Evolutionary conservation across 1,140 invertebrate genomes (phyloP).

Genomic region (Scaptomyza graminum): DNA sequence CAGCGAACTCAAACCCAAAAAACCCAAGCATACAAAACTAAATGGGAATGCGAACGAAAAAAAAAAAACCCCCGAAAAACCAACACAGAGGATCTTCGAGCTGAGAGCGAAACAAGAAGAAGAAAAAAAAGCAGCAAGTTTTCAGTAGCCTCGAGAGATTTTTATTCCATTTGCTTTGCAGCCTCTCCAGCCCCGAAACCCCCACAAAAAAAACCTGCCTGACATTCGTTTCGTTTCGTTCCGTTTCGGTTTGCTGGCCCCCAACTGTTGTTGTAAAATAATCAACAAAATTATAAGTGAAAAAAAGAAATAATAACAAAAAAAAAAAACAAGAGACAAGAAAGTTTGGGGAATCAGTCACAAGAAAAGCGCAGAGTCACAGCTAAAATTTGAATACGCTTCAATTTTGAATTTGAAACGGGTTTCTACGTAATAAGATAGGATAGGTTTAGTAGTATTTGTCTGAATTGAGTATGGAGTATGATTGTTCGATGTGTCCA

Average conservation of each 20-base stretch:
- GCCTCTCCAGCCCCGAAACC: background rate
- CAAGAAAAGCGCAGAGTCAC: conserved; percentile 1
- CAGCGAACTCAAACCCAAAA: conserved; percentile 20
- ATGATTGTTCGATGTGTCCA: background rate
- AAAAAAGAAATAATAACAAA: conserved; percentile 67
- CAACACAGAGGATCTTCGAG: background rate
- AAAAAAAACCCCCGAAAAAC: conserved; percentile 3
- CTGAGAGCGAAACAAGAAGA: background rate
- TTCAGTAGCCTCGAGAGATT: conserved; percentile 81
- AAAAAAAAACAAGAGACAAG: conserved; percentile 31
- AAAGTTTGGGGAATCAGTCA: conserved; percentile 21
- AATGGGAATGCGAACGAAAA: conserved; percentile 30
- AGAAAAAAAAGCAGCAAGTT: conserved; percentile 53
- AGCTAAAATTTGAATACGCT: conserved; percentile 46
- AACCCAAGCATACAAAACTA: conserved; percentile 3
- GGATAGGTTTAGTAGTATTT: conserved; percentile 7
- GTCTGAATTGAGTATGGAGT: too few relatives aligned
- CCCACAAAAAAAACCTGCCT: background rate
- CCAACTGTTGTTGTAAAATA: conserved; percentile 52
- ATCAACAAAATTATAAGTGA: conserved; percentile 68
- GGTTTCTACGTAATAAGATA: too few relatives aligned
- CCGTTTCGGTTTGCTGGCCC: conserved; percentile 39
- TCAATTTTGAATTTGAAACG: too few relatives aligned
- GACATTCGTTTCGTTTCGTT: conserved; percentile 41
- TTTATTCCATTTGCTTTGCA: conserved; percentile 54